Evolutionary conservation across 2,113 vertebrate species (phyloP).

Genomic region (Bombycilla garrulus): DNA sequence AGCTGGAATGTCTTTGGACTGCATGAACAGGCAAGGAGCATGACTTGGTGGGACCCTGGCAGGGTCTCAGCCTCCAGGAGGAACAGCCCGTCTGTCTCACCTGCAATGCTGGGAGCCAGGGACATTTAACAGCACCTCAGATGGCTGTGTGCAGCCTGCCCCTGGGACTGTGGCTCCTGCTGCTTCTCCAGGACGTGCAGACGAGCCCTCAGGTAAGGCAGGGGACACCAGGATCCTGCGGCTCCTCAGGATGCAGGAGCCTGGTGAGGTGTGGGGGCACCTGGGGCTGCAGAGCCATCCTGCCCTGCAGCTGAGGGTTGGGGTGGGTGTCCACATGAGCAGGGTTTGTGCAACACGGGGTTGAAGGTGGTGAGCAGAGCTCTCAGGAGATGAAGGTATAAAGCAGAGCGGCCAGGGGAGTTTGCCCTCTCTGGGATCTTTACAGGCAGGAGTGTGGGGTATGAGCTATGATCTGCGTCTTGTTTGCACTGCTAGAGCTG

Average conservation of each 20-base stretch:
- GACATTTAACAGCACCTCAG: background rate
- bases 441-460: background rate
- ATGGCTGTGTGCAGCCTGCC: slow-evolving; percentile 39
- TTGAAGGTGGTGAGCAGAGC: background rate
- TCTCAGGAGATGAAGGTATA: background rate
- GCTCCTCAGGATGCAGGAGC: background rate
- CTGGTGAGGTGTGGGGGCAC: background rate
- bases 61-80: background rate
- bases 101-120: background rate
- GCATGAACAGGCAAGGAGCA: background rate
- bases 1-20: background rate
- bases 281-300: background rate
- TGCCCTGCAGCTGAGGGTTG: background rate
- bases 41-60: background rate
- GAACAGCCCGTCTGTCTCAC: background rate
- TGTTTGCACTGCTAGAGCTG: background rate
- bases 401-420: background rate
- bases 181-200: slow-evolving; percentile 40
- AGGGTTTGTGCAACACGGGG: background rate
- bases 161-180: slow-evolving; percentile 25
- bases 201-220: slow-evolving; percentile 62
- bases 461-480: background rate
- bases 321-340: background rate
- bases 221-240: background rate
- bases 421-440: background rate